Evolutionary conservation across 2,797 vertebrate species (phyloP), one percentile per base, ranked within the genome.

Genomic region (Acanthurus lineatus): DNA sequence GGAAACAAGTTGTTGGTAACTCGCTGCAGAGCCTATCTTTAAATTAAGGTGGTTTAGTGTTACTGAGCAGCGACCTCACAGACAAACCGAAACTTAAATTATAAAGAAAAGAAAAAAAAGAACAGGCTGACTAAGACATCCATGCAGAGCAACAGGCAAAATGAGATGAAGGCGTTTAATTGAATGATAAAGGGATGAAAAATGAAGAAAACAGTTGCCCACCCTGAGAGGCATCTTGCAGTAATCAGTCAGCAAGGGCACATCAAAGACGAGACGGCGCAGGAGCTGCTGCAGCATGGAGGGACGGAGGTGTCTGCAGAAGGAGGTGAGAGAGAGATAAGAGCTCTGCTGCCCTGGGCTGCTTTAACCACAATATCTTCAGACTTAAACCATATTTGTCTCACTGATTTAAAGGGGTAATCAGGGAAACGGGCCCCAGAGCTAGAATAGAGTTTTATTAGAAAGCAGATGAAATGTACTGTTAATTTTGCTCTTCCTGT

Each of bases 201-300:
- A 64, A 48, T n/a, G 0, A 83, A 60, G n/a, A 61, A 76, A 77
- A 54, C 3, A 49, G 64, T 68, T 67, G 38, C 89, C 80, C 94
- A 99, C 98, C 97, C 98, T 98, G 6, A 99, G 96, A 84, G 98
- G 97, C 98, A 99, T 99, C 95, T 98, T 99, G 95, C 97, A 99
- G 93, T 99, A 99, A 78, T 99, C 98, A 47, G 95, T 97, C 86
- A 99, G 96, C 81, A 98, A 94, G 8, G 98, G 98, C 73, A 99
- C 98, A 73, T 99, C 98, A 93, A 99, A 99, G 86, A 99, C 98
- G 1, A 99, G 96, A 63, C 97, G 96, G 58, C 96, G 96, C 86
- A 99, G 92, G 60, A 99, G 96, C 79, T 99, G 98, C 90, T 99
- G 98, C 74, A 99, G 93, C 98, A 99, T 99, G 73, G 98, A 98